Conservation (phyloP, 2,888 invertebrate species). For the Barypeithes pellucidus region DNA sequence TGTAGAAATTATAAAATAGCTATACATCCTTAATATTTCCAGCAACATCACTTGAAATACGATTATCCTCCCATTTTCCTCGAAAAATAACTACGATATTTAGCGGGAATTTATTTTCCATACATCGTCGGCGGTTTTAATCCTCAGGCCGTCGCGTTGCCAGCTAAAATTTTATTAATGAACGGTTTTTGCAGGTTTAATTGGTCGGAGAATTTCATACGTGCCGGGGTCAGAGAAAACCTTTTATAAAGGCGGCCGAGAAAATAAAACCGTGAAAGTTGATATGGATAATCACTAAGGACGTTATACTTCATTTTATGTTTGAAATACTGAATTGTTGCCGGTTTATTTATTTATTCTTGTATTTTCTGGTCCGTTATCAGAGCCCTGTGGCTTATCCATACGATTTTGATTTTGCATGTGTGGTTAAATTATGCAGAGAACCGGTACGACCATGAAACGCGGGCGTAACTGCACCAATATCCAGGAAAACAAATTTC, state of each 20-base stretch:
- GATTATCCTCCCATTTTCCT: slow-evolving; percentile 11
- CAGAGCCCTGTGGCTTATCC: no score
- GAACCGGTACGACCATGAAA: no score
- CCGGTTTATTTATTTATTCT: no score
- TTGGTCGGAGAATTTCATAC: slow-evolving; percentile 42
- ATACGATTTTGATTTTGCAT: no score
- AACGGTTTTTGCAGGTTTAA: slow-evolving; percentile 45
- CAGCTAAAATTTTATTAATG: slow-evolving; percentile 43
- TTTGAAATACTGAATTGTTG: not conserved
- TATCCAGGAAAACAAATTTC: no score
- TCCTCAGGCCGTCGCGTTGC: slow-evolving; percentile 36
- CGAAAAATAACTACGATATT: slow-evolving; percentile 29
- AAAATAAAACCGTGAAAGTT: slow-evolving; percentile 14
- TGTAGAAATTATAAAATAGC: not conserved
- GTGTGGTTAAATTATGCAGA: no score
- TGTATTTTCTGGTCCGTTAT: no score
- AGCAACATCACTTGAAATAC: slow-evolving; percentile 4
- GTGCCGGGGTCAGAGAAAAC: slow-evolving; percentile 22
- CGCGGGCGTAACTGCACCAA: no score
- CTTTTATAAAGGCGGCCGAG: slow-evolving; percentile 13
- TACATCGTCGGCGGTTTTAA: slow-evolving; percentile 46
- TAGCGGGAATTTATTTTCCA: slow-evolving; percentile 40
- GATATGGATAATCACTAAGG: slow-evolving; percentile 14
- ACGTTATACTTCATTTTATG: not conserved
- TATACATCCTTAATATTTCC: not conserved